Conservation (phyloP, 2,888 invertebrate species). For the Lasiommata megera region DNA sequence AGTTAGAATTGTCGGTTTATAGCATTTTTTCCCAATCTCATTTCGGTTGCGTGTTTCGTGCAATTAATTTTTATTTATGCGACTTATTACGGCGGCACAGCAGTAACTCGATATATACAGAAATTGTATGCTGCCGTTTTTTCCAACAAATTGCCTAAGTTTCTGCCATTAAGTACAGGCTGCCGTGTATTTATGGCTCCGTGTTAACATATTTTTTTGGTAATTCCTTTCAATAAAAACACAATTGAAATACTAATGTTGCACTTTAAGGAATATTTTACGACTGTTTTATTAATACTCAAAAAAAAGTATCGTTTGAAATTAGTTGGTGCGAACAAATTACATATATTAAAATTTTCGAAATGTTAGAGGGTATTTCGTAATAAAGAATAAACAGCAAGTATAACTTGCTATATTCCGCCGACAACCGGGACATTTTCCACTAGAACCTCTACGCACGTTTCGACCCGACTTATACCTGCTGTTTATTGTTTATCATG, state of each 20-base stretch:
- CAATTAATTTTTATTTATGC: slow-evolving; percentile 13
- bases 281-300: neutral
- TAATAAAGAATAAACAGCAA: too few relatives aligned
- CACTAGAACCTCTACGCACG: too few relatives aligned
- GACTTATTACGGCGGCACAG: slow-evolving; percentile 9
- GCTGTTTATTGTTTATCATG: too few relatives aligned
- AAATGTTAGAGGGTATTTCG: too few relatives aligned
- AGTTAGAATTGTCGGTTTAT: neutral
- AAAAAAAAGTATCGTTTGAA: too few relatives aligned
- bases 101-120: slow-evolving; percentile 15
- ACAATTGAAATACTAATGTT: slow-evolving; percentile 6
- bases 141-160: slow-evolving; percentile 29
- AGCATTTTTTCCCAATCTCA: neutral
- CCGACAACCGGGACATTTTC: too few relatives aligned
- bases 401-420: too few relatives aligned
- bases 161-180: slow-evolving; percentile 28
- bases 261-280: neutral
- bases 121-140: slow-evolving; percentile 24
- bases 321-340: too few relatives aligned
- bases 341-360: too few relatives aligned
- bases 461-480: too few relatives aligned
- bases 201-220: slow-evolving; percentile 19
- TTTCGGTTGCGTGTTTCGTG: neutral
- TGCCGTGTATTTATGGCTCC: slow-evolving; percentile 29
- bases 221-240: slow-evolving; percentile 12